These are phyloP conservation scores for Pogona vitticeps DNA, from an alignment of 2,113 vertebrate genomes.

Conservation along the genomic window DNA sequence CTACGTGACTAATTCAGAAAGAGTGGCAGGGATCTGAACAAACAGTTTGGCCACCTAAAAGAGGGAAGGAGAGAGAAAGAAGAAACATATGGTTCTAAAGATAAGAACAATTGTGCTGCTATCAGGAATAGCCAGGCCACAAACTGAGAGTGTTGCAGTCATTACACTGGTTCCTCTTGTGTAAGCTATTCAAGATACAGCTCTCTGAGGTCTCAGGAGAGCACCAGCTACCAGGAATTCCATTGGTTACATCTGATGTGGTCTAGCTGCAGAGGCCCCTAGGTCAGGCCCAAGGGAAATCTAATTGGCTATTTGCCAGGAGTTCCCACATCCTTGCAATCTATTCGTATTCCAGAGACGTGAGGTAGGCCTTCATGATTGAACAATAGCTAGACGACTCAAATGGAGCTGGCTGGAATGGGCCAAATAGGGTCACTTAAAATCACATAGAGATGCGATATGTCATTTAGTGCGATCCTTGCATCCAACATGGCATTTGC, in stretches of 20 bases:
- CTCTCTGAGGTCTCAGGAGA: neutral
- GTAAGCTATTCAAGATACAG: neutral
- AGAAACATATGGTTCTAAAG: neutral
- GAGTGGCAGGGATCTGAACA: conserved; percentile 37
- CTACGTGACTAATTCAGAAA: conserved; percentile 43
- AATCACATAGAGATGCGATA: too few species aligned
- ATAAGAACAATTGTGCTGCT: conserved; percentile 15
- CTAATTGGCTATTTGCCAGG: neutral
- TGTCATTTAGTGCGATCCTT: too few species aligned
- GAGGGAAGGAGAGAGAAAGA: conserved; percentile 17
- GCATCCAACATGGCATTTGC: too few species aligned
- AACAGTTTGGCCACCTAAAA: neutral
- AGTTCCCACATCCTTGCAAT: too few species aligned
- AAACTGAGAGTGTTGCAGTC: neutral
- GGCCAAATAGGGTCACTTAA: too few species aligned
- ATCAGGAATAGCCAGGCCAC: neutral
- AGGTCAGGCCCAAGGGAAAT: neutral
- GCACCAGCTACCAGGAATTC: neutral
- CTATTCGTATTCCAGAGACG: too few species aligned
- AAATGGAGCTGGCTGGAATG: too few species aligned
- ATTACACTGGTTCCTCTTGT: neutral
- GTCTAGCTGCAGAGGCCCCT: neutral
- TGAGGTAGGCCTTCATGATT: too few species aligned
- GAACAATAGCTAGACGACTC: too few species aligned
- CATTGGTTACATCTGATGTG: neutral